Percentiles rank a stretch among this genome's conserved stretches.
Evolutionary conservation across 2,113 vertebrate genomes (phyloP).

Genomic region (Fregetta grallaria): DNA sequence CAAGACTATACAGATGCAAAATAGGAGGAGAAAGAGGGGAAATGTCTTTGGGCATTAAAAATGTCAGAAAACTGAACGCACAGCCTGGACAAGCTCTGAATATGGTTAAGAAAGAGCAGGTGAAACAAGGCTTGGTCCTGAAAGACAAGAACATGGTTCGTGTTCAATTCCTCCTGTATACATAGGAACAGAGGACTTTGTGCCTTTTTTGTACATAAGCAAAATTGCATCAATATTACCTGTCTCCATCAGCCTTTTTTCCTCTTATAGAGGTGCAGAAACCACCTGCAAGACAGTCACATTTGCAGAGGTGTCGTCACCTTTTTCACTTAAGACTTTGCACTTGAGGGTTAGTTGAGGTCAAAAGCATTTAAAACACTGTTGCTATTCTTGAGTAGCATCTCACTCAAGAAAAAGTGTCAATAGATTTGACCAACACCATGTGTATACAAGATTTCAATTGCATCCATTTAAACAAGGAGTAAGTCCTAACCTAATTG

Average conservation of each 20-base stretch:
- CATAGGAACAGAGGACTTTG: background rate
- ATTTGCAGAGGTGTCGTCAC: background rate
- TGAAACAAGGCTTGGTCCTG: background rate
- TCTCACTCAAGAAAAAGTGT: background rate
- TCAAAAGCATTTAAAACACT: background rate
- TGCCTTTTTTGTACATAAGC: background rate
- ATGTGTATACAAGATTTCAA: background rate
- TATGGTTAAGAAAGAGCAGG: background rate
- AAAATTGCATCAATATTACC: background rate
- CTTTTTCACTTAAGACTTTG: background rate
- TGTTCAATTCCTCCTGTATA: background rate
- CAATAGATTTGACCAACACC: background rate
- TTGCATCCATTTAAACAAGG: background rate
- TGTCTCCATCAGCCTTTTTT: background rate
- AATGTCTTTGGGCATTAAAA: background rate
- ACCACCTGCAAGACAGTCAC: background rate
- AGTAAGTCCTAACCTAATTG: background rate
- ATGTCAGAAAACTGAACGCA: background rate
- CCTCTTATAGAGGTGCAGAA: background rate
- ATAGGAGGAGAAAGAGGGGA: background rate
- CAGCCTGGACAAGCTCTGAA: background rate
- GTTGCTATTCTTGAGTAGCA: background rate
- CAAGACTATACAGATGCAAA: background rate
- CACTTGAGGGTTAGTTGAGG: background rate
- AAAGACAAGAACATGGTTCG: background rate